phyloP scores from a whole-genome alignment of 2,113 vertebrate genomes.

The Anhinga rufa region DNA sequence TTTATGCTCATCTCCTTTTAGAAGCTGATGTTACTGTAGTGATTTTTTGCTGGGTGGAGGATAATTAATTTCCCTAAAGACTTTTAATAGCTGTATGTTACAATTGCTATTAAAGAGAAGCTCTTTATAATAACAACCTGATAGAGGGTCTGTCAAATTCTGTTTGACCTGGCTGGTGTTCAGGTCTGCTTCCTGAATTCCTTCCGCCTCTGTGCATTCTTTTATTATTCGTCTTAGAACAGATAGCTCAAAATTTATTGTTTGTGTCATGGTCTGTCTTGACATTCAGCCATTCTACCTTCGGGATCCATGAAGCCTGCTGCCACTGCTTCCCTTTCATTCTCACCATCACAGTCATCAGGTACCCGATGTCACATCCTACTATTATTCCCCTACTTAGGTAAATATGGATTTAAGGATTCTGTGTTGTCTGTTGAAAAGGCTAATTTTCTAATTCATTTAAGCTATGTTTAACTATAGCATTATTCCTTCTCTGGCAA shows the following conservation, averaged over 20 bases:
- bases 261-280: neutral
- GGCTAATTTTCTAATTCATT: neutral
- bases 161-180: neutral
- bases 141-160: neutral
- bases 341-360: rapidly evolving
- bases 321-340: neutral
- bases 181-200: neutral
- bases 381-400: neutral
- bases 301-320: neutral
- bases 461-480: neutral
- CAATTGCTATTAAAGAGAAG: neutral
- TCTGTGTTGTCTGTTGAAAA: neutral
- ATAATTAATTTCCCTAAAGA: neutral
- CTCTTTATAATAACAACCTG: neutral
- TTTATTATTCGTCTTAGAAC: neutral
- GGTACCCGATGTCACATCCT: neutral
- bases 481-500: neutral
- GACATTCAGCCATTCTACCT: neutral
- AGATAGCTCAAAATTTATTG: neutral
- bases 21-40: neutral
- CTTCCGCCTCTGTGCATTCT: neutral
- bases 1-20: neutral
- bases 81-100: neutral
- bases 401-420: neutral
- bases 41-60: neutral